These are phyloP conservation scores for Zaprionus lineosus DNA, from an alignment of 2,888 invertebrate genomes.

Conservation along the genomic window DNA sequence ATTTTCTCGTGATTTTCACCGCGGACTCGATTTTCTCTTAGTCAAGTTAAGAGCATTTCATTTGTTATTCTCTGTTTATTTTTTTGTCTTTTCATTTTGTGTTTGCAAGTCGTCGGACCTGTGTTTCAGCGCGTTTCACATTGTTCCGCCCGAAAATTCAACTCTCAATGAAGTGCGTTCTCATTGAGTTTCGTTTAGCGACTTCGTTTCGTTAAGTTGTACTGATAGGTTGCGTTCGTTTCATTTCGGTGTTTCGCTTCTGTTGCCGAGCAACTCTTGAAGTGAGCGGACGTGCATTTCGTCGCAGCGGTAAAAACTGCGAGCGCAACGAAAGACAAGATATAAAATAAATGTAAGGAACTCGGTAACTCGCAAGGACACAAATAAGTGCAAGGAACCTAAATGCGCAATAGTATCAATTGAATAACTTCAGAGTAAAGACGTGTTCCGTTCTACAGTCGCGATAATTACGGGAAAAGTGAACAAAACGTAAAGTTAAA, in stretches of 20 bases:
- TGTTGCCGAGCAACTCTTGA: slow-evolving; percentile 60
- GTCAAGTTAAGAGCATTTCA: too few relatives aligned
- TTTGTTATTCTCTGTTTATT: too few relatives aligned
- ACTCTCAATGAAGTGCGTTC: too few relatives aligned
- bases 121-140: too few relatives aligned
- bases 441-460: slow-evolving; percentile 4
- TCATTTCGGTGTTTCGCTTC: slow-evolving; percentile 28
- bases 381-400: slow-evolving; percentile 20
- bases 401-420: slow-evolving; percentile 14
- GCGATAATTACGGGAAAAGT: slow-evolving; percentile 8
- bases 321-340: slow-evolving; percentile 39
- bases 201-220: slow-evolving; percentile 7
- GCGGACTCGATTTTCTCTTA: too few relatives aligned
- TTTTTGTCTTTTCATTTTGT: too few relatives aligned
- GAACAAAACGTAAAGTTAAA: neutral
- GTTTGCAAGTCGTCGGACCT: too few relatives aligned
- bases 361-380: slow-evolving; percentile 25
- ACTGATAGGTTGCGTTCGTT: neutral
- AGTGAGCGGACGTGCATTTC: slow-evolving; percentile 42
- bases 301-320: slow-evolving; percentile 34
- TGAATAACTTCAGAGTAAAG: slow-evolving; percentile 10
- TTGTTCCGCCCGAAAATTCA: too few relatives aligned
- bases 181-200: slow-evolving; percentile 17
- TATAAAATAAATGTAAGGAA: slow-evolving; percentile 28
- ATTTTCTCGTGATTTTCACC: too few relatives aligned